These are phyloP conservation scores for Podarcis raffonei DNA, from an alignment of 2,113 vertebrate species.

Conservation along the genomic window DNA sequence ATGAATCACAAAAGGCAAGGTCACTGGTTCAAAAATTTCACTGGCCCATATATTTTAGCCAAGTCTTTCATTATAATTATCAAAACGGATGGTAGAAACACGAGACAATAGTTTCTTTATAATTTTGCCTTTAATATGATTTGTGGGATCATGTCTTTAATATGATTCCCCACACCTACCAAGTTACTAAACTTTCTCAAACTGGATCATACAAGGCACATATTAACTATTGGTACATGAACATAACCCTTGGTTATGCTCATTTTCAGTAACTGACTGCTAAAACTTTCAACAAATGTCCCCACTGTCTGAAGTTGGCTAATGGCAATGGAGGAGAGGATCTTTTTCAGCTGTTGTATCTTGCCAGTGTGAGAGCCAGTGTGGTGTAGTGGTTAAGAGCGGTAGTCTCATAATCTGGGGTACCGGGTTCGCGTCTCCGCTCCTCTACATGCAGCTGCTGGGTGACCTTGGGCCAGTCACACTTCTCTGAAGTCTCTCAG, in stretches of 20 bases:
- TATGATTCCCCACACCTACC: not conserved
- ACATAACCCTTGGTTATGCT: not conserved
- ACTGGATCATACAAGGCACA: not conserved
- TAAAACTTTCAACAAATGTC: not conserved
- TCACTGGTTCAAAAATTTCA: constrained; percentile 35
- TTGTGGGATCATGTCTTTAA: constrained; percentile 22
- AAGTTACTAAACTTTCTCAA: not conserved
- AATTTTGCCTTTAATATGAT: not conserved
- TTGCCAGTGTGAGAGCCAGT: too few relatives aligned
- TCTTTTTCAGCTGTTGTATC: not conserved
- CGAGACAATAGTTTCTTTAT: not conserved
- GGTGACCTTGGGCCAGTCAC: too few relatives aligned
- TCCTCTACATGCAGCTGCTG: too few relatives aligned
- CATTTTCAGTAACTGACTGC: not conserved
- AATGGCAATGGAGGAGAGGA: not conserved
- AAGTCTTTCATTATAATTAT: constrained; percentile 44
- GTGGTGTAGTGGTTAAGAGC: too few relatives aligned
- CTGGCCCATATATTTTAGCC: constrained; percentile 20
- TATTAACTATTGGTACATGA: not conserved
- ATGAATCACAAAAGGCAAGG: constrained; percentile 17
- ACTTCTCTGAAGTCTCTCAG: too few relatives aligned
- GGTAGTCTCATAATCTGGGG: too few relatives aligned
- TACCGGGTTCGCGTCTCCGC: too few relatives aligned
- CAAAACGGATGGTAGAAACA: constrained; percentile 49
- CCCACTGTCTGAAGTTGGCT: not conserved